phyloP scores from a whole-genome alignment of 2,888 invertebrate species.

The Bimastos eiseni region DNA sequence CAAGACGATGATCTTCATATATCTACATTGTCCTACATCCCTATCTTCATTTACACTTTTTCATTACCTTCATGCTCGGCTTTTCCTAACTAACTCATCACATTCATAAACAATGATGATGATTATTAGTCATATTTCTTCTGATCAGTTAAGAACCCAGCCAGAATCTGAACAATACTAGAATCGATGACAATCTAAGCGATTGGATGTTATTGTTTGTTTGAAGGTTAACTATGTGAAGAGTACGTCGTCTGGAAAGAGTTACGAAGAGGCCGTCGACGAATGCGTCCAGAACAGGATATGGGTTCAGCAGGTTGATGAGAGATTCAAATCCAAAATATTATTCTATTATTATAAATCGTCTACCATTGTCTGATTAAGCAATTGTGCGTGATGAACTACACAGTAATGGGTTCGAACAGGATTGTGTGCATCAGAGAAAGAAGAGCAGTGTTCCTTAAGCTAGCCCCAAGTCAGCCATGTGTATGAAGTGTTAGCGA shows the following conservation, averaged over 20 bases:
- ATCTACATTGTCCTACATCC: not conserved
- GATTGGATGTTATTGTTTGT: not conserved
- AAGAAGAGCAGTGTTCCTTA: too few species aligned
- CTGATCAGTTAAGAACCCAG: not conserved
- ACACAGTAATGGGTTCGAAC: too few species aligned
- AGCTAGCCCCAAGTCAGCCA: too few species aligned
- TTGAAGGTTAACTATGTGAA: slow-evolving; percentile 30
- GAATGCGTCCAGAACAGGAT: slow-evolving; percentile 57
- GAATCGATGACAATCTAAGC: not conserved
- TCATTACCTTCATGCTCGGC: not conserved
- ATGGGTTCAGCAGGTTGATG: slow-evolving; percentile 58
- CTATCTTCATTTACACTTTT: not conserved
- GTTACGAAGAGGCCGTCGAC: slow-evolving; percentile 54
- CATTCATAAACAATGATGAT: not conserved
- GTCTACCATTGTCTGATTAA: too few species aligned
- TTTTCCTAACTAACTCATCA: not conserved
- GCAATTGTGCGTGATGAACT: too few species aligned
- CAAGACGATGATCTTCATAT: too few species aligned
- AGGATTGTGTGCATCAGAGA: too few species aligned
- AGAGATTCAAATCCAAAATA: not conserved
- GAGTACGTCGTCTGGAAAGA: slow-evolving; percentile 34
- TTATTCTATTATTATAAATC: not conserved
- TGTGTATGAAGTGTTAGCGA: too few species aligned
- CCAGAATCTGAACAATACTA: not conserved
- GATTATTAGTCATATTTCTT: not conserved